Base-by-base conservation (phyloP, 2,113 vertebrate species). In the Diphyllodes magnificus region DNA sequence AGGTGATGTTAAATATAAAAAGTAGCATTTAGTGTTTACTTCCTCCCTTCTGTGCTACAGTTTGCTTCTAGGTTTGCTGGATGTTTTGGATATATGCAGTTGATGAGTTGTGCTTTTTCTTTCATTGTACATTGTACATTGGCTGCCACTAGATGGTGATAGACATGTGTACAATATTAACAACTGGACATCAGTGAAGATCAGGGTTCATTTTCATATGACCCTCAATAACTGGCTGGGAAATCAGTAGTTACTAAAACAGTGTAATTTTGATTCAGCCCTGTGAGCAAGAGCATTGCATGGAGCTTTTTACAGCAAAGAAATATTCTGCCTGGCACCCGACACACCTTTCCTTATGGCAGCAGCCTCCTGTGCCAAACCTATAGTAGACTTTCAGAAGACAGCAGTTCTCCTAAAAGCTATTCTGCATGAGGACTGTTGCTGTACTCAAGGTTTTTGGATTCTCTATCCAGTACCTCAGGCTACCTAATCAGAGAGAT, bases 141-240 rank as follows among this genome's bases (percentile, higher is more conserved):
- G 65, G 27, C 76, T 90, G 82, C 94, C 97, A 97, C 95, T 96
- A 96, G 96, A 94, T 97, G 97, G 96, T 91, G 96, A 92, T 57
- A 97, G 90, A 68, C 1, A 93, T 82, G 94, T 88, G 77, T 82
- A 15, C 83, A 91, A 91, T 83, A 18, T 90, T 78, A 82, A 45
- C 31, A 81, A 1, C 68, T n/a, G 22, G 16, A 39, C 7, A 2
- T 51, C 57, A 35, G 0, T 71, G 85, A 61, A 39, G 60, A 77
- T 45, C 5, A 2, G 35, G 54, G 50, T 69, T 88, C 39, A 20
- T 87, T 96, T 92, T 82, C 45, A 9, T 85, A 3, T 61, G 35
- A 61, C 54, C 44, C 71, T 90, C 76, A 71, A 2, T 56, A 72
- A 61, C 54, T 76, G 63, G 25, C 75, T 68, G 27, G 44, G 30